Base-by-base conservation (phyloP, 2,888 invertebrate genomes). In the Thereva unica region DNA sequence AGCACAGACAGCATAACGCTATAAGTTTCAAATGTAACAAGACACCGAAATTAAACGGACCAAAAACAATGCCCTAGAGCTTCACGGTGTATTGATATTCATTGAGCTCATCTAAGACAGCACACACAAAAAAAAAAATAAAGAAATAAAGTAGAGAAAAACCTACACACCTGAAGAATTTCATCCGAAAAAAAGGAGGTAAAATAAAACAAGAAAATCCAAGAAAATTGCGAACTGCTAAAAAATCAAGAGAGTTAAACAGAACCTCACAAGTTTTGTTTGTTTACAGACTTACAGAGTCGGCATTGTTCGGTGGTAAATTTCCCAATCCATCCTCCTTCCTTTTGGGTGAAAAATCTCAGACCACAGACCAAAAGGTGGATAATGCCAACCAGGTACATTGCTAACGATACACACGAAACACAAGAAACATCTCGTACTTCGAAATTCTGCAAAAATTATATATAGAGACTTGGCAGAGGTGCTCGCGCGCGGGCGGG, bases 21-120 rank as follows among this genome's bases (percentile, higher is more conserved):
- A 50, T 49, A 61, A 50, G 23, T 12, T 50, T 61, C 40, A 49
- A 41, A 64, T 64, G 64, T 55, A 64, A 64, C 54, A 69, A 71
- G 70, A 70, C 71, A 72, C 70, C 68, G 67, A 72, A 72, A 71
- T 71, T 72, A 71, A 72, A 71, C 71, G 71, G 71, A 72, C 71
- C 71, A 72, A 71, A 71, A 70, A 72, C 70, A 72, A 72, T 72
- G 71, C 71, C 71, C 71, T 71, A 72, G 71, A 72, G 71, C 69
- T 71, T 72, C 71, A 71, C 70, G 70, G 70, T 69, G 69, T 67
- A 69, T 54, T 70, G 70, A 69, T 61, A 61, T 61, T 61, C 61
- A 61, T 50, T 61, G 61, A 61, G 50, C 61, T 50, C 50, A 61
- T 61, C 61, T 50, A 50, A 61, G 50, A 50, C 61, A 61, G n/a